Conservation (phyloP, 92 coral and sea anemone genomes). For the Actinernus sp. region DNA sequence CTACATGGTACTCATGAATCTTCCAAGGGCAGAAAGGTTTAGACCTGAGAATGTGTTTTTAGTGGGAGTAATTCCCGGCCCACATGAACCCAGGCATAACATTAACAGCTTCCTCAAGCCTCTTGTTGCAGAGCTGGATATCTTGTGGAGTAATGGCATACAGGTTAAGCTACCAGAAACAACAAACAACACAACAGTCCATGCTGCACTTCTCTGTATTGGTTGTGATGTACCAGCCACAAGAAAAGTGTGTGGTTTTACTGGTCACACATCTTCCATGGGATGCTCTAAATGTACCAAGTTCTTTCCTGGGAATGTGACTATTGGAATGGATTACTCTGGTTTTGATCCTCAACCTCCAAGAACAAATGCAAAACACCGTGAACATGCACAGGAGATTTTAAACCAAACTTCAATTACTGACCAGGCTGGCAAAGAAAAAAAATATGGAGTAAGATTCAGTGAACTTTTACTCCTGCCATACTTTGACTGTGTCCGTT, state of each 20-base stretch:
- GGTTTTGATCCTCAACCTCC: conserved; percentile 25
- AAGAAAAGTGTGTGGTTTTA: conserved; percentile 74
- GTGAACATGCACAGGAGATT: conserved; percentile 36
- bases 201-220: conserved; percentile 54
- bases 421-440: conserved; percentile 25
- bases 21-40: conserved; percentile 35
- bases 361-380: conserved; percentile 24
- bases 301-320: conserved; percentile 33
- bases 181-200: conserved; percentile 5
- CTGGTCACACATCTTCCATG: conserved; percentile 12
- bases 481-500: conserved; percentile 74
- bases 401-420: conserved; percentile 37
- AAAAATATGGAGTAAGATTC: conserved; percentile 45
- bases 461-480: conserved; percentile 49
- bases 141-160: conserved; percentile 15
- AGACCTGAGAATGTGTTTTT: conserved; percentile 24
- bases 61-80: conserved; percentile 61
- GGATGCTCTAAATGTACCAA: conserved; percentile 73
- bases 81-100: conserved; percentile 26
- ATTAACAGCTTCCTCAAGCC: conserved; percentile 42
- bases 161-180: conserved; percentile 9
- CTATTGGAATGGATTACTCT: conserved; percentile 8
- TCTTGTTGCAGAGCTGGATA: conserved; percentile 30
- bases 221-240: conserved; percentile 82
- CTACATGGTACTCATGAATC: conserved; percentile 18